phyloP scores from a whole-genome alignment of 2,888 invertebrate genomes.

The Thelaira solivaga region DNA sequence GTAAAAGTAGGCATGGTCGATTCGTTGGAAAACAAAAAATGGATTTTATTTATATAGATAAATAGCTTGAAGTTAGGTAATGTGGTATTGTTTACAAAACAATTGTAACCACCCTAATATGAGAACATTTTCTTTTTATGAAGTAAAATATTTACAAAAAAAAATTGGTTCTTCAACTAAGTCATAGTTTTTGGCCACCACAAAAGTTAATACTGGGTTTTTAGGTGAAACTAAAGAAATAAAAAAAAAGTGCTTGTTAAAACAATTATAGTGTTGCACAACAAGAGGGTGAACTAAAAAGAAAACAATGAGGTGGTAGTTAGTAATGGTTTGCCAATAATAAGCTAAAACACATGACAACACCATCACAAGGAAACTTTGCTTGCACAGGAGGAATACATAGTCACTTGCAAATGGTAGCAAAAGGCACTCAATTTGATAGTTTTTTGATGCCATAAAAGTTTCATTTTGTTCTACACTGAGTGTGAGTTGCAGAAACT shows the following conservation, averaged over 20 bases:
- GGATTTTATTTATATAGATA: too few species aligned
- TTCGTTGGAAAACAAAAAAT: too few species aligned
- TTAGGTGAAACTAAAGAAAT: slow-evolving; percentile 31
- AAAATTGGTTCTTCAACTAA: slow-evolving; percentile 26
- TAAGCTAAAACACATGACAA: slow-evolving; percentile 19
- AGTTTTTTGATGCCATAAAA: slow-evolving; percentile 13
- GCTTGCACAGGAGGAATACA: too few species aligned
- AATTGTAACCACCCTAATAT: too few species aligned
- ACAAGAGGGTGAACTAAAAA: neutral
- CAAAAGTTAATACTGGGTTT: slow-evolving; percentile 40
- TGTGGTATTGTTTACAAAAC: too few species aligned
- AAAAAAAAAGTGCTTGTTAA: slow-evolving; percentile 16
- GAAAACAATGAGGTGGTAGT: neutral
- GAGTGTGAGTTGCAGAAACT: too few species aligned
- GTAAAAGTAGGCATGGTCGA: too few species aligned
- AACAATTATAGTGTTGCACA: slow-evolving; percentile 33
- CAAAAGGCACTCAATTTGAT: slow-evolving; percentile 33
- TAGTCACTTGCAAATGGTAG: neutral
- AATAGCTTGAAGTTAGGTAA: too few species aligned
- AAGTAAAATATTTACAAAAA: slow-evolving; percentile 18
- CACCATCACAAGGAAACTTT: neutral
- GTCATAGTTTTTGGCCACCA: slow-evolving; percentile 46
- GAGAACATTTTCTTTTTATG: slow-evolving; percentile 18
- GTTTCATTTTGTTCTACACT: neutral
- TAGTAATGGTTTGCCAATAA: slow-evolving; percentile 31